Conservation (phyloP, 2,888 invertebrate genomes). For the Strigamia maritima region DNA sequence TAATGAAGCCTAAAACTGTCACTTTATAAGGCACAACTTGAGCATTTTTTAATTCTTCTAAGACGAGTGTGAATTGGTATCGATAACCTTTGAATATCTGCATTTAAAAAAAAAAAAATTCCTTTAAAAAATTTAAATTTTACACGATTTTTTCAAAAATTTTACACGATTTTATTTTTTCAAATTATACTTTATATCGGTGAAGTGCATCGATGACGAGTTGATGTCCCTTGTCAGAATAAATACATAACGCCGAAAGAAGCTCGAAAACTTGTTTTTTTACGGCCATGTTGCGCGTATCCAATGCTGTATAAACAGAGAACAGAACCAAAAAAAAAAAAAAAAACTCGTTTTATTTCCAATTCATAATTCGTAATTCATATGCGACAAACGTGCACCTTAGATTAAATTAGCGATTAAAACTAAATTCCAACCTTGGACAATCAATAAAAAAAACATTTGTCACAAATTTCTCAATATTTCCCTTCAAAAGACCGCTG, state of each 20-base stretch:
- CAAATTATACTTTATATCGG: slow-evolving; percentile 48
- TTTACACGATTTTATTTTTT: background rate
- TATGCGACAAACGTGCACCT: background rate
- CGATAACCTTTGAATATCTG: slow-evolving; percentile 50
- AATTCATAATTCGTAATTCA: background rate
- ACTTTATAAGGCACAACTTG: slow-evolving; percentile 53
- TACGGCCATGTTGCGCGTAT: slow-evolving; percentile 52
- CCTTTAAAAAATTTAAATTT: background rate
- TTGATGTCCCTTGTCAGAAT: slow-evolving; percentile 51
- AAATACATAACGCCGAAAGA: slow-evolving; percentile 54
- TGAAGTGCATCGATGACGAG: slow-evolving; percentile 52
- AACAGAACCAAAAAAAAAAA: slow-evolving; percentile 41
- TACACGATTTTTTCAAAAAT: background rate
- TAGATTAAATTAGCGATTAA: background rate
- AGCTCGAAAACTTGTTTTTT: slow-evolving; percentile 56
- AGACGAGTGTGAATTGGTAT: slow-evolving; percentile 52
- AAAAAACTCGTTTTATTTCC: slow-evolving; percentile 18
- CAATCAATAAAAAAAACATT: background rate
- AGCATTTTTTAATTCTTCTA: slow-evolving; percentile 51
- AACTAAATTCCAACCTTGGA: background rate
- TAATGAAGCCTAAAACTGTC: slow-evolving; percentile 53
- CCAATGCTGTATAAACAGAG: slow-evolving; percentile 54
- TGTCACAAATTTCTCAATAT: no score
- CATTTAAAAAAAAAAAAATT: background rate
- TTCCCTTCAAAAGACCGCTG: no score